Conservation (phyloP, 1,140 invertebrate species). For the Piezodorus guildinii region DNA sequence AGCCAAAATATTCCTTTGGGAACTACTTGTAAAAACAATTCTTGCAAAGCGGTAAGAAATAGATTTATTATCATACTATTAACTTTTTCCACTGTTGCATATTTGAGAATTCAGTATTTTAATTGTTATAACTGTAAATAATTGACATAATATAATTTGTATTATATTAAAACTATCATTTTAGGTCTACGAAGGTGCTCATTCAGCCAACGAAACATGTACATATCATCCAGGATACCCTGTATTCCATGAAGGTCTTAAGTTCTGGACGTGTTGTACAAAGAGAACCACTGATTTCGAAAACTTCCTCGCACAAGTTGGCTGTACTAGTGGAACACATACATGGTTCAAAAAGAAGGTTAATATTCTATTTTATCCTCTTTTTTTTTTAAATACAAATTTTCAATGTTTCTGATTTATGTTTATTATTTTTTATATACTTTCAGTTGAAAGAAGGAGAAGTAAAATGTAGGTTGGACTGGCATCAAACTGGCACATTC, state of each 20-base stretch:
- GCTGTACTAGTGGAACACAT: constrained; percentile 73
- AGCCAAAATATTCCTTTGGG: constrained; percentile 47
- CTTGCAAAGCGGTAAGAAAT: constrained; percentile 53
- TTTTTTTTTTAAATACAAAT: not conserved
- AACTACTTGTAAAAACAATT: constrained; percentile 77
- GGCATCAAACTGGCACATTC: constrained; percentile 75
- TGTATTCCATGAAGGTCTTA: constrained; percentile 96
- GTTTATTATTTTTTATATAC: constrained; percentile 2
- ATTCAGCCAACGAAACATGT: constrained; percentile 56
- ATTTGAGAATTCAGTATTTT: not conserved
- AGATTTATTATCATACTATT: not conserved
- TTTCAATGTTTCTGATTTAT: too few species aligned
- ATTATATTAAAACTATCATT: too few species aligned
- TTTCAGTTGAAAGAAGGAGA: constrained; percentile 35
- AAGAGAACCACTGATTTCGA: constrained; percentile 90
- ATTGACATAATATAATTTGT: constrained; percentile 1
- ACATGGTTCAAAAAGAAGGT: constrained; percentile 70
- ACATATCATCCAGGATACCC: constrained; percentile 78
- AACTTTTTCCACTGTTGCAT: too few species aligned
- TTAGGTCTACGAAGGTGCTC: constrained; percentile 54
- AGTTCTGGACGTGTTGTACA: constrained; percentile 95
- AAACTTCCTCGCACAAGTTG: constrained; percentile 76
- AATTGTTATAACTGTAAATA: not conserved
- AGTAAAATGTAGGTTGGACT: constrained; percentile 78
- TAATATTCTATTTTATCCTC: not conserved